A percentile compares a stretch with the other conserved stretches of the same genome.
phyloP scores from a whole-genome alignment of 2,888 invertebrate species.

The Euplagia quadripunctaria region DNA sequence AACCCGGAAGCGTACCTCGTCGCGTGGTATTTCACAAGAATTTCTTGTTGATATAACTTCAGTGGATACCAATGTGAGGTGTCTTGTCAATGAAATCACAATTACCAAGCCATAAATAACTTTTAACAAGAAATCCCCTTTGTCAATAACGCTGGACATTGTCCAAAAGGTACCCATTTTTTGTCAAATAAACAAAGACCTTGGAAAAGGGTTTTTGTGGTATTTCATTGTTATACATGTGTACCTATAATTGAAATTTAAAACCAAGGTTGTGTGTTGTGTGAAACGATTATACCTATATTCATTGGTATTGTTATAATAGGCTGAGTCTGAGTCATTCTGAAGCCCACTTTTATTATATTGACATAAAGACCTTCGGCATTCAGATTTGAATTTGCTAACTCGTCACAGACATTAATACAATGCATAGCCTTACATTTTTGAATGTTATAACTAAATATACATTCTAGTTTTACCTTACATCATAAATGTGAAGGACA shows the following conservation, averaged over 20 bases:
- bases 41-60: slow-evolving; percentile 51
- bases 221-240: slow-evolving; percentile 34
- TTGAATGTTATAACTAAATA: neutral
- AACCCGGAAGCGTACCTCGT: slow-evolving; percentile 64
- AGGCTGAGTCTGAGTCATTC: slow-evolving; percentile 39
- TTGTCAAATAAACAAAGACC: slow-evolving; percentile 5
- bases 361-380: slow-evolving; percentile 23
- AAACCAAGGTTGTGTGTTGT: slow-evolving; percentile 43
- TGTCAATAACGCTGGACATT: neutral
- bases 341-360: slow-evolving; percentile 22
- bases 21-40: slow-evolving; percentile 63
- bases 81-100: slow-evolving; percentile 34
- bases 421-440: neutral
- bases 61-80: slow-evolving; percentile 28
- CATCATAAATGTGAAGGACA: too few species aligned
- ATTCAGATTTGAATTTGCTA: neutral
- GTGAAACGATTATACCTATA: slow-evolving; percentile 26
- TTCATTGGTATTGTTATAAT: neutral
- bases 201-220: slow-evolving; percentile 18
- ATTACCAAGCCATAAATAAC: neutral
- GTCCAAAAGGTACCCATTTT: neutral
- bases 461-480: neutral
- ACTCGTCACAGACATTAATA: neutral
- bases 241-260: slow-evolving; percentile 30
- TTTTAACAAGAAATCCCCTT: neutral